Evolutionary conservation across 2,888 invertebrate genomes (phyloP).

Genomic region (Drosophila leonis): DNA sequence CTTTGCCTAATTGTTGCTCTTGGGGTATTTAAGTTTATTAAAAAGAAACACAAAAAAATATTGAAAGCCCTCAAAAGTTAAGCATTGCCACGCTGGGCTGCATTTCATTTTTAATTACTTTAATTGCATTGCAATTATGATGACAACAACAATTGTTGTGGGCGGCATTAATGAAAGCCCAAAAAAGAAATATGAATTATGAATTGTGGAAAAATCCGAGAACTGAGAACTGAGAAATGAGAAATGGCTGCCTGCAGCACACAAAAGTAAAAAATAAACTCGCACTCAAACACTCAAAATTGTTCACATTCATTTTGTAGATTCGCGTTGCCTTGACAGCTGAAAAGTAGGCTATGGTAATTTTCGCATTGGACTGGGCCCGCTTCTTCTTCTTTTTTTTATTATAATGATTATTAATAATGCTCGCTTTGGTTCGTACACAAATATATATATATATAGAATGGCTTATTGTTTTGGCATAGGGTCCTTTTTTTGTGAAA

Average conservation of each 20-base stretch:
- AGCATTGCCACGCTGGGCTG: conserved; percentile 31
- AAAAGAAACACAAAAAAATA: background rate
- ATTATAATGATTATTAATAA: conserved; percentile 14
- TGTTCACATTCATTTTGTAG: conserved; percentile 29
- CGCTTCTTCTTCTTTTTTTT: background rate
- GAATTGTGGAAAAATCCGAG: conserved; percentile 9
- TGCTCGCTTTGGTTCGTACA: conserved; percentile 42
- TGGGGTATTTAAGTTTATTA: background rate
- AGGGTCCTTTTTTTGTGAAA: background rate
- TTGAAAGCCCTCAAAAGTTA: conserved; percentile 20
- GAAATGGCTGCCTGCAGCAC: conserved; percentile 4
- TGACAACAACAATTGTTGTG: conserved; percentile 52
- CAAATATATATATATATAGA: conserved; percentile 19
- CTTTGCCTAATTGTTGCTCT: background rate
- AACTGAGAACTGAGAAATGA: conserved; percentile 1
- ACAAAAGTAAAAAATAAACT: background rate
- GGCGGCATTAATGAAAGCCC: conserved; percentile 33
- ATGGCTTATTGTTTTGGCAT: conserved; percentile 49
- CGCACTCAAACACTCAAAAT: conserved; percentile 25
- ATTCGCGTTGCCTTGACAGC: conserved; percentile 53
- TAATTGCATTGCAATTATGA: conserved; percentile 75
- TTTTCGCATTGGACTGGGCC: conserved; percentile 46
- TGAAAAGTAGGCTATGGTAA: conserved; percentile 69
- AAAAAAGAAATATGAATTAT: conserved; percentile 24
- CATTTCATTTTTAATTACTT: conserved; percentile 70